These are phyloP conservation scores for Danio kyathit DNA, from an alignment of 2,797 vertebrate species.

Conservation along the genomic window DNA sequence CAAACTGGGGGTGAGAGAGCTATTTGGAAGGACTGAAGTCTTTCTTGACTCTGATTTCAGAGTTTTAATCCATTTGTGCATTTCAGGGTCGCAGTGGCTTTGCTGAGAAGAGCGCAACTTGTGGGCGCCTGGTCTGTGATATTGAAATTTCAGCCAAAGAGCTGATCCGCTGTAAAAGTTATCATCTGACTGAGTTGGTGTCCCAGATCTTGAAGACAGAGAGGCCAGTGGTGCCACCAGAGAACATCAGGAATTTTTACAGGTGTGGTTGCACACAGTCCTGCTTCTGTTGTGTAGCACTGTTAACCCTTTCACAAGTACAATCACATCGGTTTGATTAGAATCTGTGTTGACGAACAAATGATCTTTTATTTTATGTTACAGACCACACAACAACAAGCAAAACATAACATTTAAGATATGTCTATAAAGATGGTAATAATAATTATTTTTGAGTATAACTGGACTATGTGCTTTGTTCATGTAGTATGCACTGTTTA, in stretches of 20 bases:
- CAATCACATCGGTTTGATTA: too few relatives aligned
- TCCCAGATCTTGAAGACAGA: conserved; percentile 90
- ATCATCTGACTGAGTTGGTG: conserved; percentile 91
- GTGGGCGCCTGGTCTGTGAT: conserved; percentile 95
- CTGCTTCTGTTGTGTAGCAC: neutral
- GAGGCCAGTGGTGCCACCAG: conserved; percentile 80
- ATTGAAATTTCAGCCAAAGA: conserved; percentile 97
- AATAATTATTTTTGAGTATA: too few relatives aligned
- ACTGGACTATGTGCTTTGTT: too few relatives aligned
- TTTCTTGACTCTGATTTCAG: neutral
- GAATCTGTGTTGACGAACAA: too few relatives aligned
- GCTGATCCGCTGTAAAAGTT: conserved; percentile 97
- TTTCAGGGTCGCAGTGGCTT: conserved; percentile 90
- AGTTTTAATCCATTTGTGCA: neutral
- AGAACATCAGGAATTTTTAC: conserved; percentile 89
- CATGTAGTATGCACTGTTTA: too few relatives aligned
- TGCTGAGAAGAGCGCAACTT: conserved; percentile 95
- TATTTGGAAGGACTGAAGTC: neutral
- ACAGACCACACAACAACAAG: too few relatives aligned
- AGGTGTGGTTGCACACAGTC: conserved; percentile 68
- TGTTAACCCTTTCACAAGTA: too few relatives aligned
- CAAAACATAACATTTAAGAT: too few relatives aligned
- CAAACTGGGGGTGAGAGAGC: conserved; percentile 89
- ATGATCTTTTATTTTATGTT: too few relatives aligned
- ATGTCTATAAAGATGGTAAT: too few relatives aligned